Base-by-base conservation (phyloP, 1,140 invertebrate genomes). In the Drosophila kohkoa region DNA sequence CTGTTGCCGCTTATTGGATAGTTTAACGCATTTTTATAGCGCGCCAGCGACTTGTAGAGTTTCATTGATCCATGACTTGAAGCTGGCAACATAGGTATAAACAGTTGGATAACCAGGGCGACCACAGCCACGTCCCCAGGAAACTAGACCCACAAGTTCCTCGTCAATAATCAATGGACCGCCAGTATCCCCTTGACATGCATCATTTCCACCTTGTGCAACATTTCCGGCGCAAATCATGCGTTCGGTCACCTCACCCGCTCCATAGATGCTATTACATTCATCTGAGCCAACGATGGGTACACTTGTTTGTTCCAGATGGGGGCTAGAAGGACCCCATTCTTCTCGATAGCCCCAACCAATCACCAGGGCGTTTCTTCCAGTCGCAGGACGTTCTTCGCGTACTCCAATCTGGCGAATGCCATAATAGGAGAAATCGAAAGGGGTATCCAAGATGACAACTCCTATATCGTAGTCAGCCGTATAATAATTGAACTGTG, bases 121-220 rank as follows among this genome's bases (percentile, higher is more conserved):
- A 1, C 92, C 95, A 81, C 95, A 96, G 0, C 93, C 94, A 7
- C 92, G 92, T 1, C 95, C 95, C 95, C 95, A 96, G 10, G 95
- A 95, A 0, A 94, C 94, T 5, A 96, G 90, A 5, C 95, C 95
- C 28, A 94, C 92, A 2, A 95, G 75, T 41, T 93, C 89, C 32
- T 91, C 92, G 30, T 92, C 71, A 38, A 93, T 79, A 49, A 95
- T 94, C n/a, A 96, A 71, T 1, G 95, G 95, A 0, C 95, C 95
- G 1, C 96, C 96, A 3, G 95, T 95, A 79, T 96, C 96, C 1
- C 95, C 95, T 79, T 95, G 93, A 43, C 93, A 94, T 3, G 95
- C 94, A 74, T 96, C 95, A 52, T 92, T 93, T 0, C 95, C 95
- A 1, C 94, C 95, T 28, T 94, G 75, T 0, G 88, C 72, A 4